Conservation (phyloP, 2,113 vertebrate species). For the Gallinago paraguaiae region DNA sequence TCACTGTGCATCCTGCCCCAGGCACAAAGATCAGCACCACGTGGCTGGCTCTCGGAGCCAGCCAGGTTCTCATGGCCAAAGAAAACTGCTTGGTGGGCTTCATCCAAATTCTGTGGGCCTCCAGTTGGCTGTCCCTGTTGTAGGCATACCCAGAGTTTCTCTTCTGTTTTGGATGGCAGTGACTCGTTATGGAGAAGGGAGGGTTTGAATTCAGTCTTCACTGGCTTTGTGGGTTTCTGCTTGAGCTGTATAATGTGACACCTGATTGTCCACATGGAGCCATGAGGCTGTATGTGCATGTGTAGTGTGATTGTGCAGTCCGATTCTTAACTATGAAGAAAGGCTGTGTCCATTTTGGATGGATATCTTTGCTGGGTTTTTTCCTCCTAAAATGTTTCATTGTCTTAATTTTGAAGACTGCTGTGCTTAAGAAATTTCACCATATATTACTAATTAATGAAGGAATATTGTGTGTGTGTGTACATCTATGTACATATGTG, state of each 20-base stretch:
- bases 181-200: not conserved
- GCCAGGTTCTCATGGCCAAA: constrained; percentile 33
- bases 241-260: not conserved
- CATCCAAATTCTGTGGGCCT: constrained; percentile 42
- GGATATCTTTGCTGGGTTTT: not conserved
- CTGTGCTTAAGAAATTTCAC: not conserved
- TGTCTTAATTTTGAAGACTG: not conserved
- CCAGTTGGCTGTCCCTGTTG: constrained; percentile 19
- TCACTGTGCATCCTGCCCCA: not conserved
- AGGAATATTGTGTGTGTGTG: not conserved
- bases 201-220: not conserved
- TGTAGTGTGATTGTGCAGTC: not conserved
- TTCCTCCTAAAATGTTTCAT: not conserved
- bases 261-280: not conserved
- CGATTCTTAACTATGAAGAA: not conserved
- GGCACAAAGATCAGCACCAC: not conserved
- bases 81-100: constrained; percentile 33
- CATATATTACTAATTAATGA: not conserved
- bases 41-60: not conserved
- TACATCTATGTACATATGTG: not conserved
- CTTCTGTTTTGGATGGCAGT: constrained; percentile 30
- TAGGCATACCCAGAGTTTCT: constrained; percentile 42
- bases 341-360: not conserved
- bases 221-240: not conserved
- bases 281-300: not conserved